Evolutionary conservation across 92 coral and sea anemone genomes (phyloP), one percentile per base, ranked within the genome.

Genomic region (Epizoanthus ramosus): DNA sequence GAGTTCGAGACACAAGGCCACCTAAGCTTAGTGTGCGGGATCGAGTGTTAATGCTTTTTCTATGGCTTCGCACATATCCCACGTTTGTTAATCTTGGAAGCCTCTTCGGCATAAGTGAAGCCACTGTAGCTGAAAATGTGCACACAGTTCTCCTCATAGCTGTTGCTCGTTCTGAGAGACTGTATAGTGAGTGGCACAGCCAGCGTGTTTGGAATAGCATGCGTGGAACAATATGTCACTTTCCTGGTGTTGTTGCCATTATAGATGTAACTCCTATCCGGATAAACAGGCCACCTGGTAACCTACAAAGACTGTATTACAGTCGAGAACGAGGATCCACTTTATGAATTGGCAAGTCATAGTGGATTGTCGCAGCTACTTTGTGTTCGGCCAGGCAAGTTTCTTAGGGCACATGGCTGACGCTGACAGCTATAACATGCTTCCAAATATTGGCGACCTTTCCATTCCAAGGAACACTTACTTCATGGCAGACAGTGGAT

Each of bases 41-140:
- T 68, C 84, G 84, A 58, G 80, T 85, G 21, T 68, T 85, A 68
- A 47, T 79, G 75, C 79, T 79, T 67, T 85, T 85, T 79, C 72
- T 85, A 12, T 85, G 88, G 88, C 84, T 85, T 39, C 80, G 80
- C 47, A 71, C 63, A 16, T 83, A 83, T 72, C 80, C 73, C 9
- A 57, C 87, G 43, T 83, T 83, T 60, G 43, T 59, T 21, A 58
- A 61, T 16, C 87, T 83, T 28, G 87, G 87, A 7, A 77, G 47
- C 39, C 18, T 79, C 28, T 85, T 85, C 73, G 83, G 63, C 15
- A 84, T 85, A 18, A 85, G 88, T 61, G 80, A 31, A 22, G 43
- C 84, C 15, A 85, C 88, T 24, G 56, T 68, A 64, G 84, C 88
- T 8, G 88, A 85, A 17, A 79, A 66, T 53, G 73, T 65, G 7